Percentiles rank a stretch among this genome's conserved stretches.
Conservation (phyloP, 2,797 vertebrate genomes). For the Moxostoma hubbsi region DNA sequence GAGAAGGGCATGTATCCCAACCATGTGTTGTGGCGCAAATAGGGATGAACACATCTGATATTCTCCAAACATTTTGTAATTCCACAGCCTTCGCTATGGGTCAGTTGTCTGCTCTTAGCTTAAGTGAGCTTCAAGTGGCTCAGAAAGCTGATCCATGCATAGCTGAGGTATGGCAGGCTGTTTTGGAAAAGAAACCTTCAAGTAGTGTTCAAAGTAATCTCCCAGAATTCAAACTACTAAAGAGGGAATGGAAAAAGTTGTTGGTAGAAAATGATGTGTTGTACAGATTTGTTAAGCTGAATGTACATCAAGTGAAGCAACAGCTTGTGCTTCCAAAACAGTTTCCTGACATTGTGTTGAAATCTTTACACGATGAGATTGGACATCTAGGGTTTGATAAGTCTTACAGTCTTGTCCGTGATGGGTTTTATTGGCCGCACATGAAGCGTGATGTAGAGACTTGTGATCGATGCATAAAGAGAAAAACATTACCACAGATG, state of each 20-base stretch:
- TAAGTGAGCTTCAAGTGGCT: not conserved
- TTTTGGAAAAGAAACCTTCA: not conserved
- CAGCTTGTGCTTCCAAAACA: too few species aligned
- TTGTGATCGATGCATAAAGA: not conserved
- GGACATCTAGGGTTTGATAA: too few species aligned
- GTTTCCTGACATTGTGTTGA: too few species aligned
- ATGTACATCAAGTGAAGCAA: too few species aligned
- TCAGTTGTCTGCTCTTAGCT: not conserved
- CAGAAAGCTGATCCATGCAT: not conserved
- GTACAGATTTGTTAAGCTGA: too few species aligned
- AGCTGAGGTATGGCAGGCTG: not conserved
- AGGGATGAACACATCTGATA: too few species aligned
- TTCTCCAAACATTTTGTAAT: conserved; percentile 1
- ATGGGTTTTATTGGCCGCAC: too few species aligned
- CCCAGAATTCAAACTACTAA: not conserved
- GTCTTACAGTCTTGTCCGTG: too few species aligned
- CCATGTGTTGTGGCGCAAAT: not conserved
- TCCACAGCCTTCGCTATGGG: not conserved
- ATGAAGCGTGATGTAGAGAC: not conserved
- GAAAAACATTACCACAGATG: not conserved
- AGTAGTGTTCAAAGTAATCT: not conserved
- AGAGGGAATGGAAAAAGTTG: not conserved
- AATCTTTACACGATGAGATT: too few species aligned
- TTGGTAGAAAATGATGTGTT: too few species aligned
- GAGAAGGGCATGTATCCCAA: not conserved